Conservation (phyloP, 2,113 vertebrate species). For the Loxodonta africana region DNA sequence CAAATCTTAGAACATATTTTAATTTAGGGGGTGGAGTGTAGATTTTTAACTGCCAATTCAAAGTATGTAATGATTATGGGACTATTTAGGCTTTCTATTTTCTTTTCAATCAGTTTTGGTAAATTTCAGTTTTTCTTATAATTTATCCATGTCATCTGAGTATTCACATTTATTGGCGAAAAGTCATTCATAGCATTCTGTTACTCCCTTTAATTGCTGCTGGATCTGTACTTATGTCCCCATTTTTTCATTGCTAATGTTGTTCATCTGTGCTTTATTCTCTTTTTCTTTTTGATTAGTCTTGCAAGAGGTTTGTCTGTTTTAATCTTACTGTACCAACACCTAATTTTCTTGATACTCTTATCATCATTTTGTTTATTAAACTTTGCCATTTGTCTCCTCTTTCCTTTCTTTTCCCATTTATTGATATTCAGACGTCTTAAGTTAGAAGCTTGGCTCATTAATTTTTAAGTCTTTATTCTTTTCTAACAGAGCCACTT, state of each 20-base stretch:
- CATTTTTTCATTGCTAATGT: not conserved
- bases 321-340: not conserved
- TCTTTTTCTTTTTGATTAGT: not conserved
- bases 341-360: not conserved
- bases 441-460: not conserved
- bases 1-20: not conserved
- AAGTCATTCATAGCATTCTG: not conserved
- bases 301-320: not conserved
- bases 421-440: not conserved
- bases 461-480: slow-evolving; percentile 30
- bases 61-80: not conserved
- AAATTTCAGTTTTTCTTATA: not conserved
- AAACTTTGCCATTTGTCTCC: not conserved
- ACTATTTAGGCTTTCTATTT: not conserved
- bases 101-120: not conserved
- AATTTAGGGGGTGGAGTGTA: not conserved
- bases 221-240: not conserved
- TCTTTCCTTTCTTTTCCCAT: not conserved
- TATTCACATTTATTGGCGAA: not conserved
- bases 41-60: not conserved
- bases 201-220: not conserved
- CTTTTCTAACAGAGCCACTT: not conserved
- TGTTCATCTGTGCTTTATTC: not conserved
- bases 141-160: not conserved
- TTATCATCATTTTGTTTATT: not conserved